Base-by-base conservation (phyloP, 2,888 invertebrate genomes). In the Macrophya annulata region DNA sequence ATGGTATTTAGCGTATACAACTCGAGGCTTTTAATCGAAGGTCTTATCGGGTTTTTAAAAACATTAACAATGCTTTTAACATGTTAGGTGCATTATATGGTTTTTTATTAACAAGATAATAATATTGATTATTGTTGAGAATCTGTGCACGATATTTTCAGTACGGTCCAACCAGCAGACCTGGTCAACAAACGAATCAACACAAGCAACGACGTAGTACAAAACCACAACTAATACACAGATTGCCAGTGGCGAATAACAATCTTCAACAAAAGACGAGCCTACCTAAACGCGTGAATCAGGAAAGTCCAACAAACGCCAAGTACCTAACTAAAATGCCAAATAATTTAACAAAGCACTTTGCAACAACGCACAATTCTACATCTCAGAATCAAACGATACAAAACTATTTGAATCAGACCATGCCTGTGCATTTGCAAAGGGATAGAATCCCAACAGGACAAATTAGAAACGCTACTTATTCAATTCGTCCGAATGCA, bases 341-440 rank as follows among this genome's bases (percentile, higher is more conserved):
- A 71, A 90, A 90, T 59, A 88, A 89, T 74, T 85, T 89, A 10
- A 89, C 90, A 1, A 89, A 89, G 51, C 90, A 89, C 55, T 89
- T 90, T 83, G 87, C 88, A 12, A 72, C 84, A 40, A 83, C 86
- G 4, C 85, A 82, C 71, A 59, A 85, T 37, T 87, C 81, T 12
- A 85, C 82, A 15, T 86, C 88, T 9, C 89, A 89, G 83, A 91
- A 87, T 88, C 89, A 90, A 55, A 87, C 89, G 0, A 89, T 92
- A 37, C 90, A 90, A 72, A 91, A 92, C 85, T 93, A 92, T 71
- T 85, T 93, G 9, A 92, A 91, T 79, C 91, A 92, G 84, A 90
- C 90, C 12, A 84, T 90, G 84, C 90, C 91, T 4, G 65, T 86
- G 81, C 83, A 83, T 71, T 37, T 83, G 17, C 68, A 83, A 31